A percentile compares a stretch with the other conserved stretches of the same genome.
Evolutionary conservation across 1,140 invertebrate species (phyloP).

Genomic region (Hylaeus anthracinus): DNA sequence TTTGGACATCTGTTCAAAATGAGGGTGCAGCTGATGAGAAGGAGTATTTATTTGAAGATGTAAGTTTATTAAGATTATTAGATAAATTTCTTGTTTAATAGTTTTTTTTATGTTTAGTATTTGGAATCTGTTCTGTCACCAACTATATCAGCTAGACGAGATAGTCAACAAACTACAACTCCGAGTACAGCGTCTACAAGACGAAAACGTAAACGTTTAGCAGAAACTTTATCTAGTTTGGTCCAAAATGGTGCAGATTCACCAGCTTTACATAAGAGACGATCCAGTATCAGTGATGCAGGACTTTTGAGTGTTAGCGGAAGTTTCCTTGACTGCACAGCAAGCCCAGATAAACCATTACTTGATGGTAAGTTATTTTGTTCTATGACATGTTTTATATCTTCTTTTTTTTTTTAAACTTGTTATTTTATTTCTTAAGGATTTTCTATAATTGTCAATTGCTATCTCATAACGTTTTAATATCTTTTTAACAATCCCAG

Average conservation of each 20-base stretch:
- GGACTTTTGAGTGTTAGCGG: slow-evolving; percentile 91
- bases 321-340: slow-evolving; percentile 92
- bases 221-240: slow-evolving; percentile 82
- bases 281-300: slow-evolving; percentile 91
- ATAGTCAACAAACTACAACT: slow-evolving; percentile 79
- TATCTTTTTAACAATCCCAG: slow-evolving; percentile 8
- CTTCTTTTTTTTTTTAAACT: slow-evolving; percentile 7
- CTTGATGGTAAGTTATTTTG: slow-evolving; percentile 81
- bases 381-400: slow-evolving; percentile 19
- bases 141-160: slow-evolving; percentile 77
- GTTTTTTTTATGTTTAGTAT: slow-evolving; percentile 78
- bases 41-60: slow-evolving; percentile 92
- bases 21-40: slow-evolving; percentile 94
- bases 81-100: slow-evolving; percentile 36
- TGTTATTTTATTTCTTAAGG: background rate
- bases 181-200: slow-evolving; percentile 79
- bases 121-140: slow-evolving; percentile 83
- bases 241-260: slow-evolving; percentile 81
- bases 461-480: slow-evolving; percentile 9
- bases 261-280: slow-evolving; percentile 86
- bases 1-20: slow-evolving; percentile 98
- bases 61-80: slow-evolving; percentile 72
- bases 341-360: slow-evolving; percentile 87
- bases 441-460: slow-evolving; percentile 2
- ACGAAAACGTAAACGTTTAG: slow-evolving; percentile 88